Percentiles rank a stretch among this genome's conserved stretches.
phyloP scores from a whole-genome alignment of 2,113 vertebrate species.

The Sander lucioperca region DNA sequence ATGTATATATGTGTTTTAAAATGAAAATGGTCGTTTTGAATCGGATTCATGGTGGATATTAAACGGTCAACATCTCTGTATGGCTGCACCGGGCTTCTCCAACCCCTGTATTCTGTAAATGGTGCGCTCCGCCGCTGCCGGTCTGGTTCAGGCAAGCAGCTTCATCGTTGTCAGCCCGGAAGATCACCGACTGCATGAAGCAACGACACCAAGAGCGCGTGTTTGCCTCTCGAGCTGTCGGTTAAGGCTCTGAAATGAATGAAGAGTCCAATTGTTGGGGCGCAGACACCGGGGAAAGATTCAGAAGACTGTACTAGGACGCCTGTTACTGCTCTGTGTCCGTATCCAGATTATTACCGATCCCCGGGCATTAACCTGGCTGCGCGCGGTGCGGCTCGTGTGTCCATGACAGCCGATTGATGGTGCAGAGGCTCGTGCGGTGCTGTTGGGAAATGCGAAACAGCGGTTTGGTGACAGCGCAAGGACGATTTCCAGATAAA shows the following conservation, averaged over 20 bases:
- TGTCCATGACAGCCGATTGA: constrained; percentile 55
- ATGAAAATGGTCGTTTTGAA: rapidly evolving
- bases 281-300: not conserved
- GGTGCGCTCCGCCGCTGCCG: constrained; percentile 78
- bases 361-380: constrained; percentile 43
- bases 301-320: constrained; percentile 11
- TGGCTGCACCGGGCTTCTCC: not conserved
- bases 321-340: constrained; percentile 5
- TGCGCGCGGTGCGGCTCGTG: constrained; percentile 30
- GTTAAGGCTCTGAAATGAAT: constrained; percentile 47
- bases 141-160: constrained; percentile 69
- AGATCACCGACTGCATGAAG: constrained; percentile 32
- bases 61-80: not conserved
- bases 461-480: constrained; percentile 7
- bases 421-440: constrained; percentile 59
- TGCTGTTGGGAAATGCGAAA: constrained; percentile 27
- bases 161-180: constrained; percentile 62
- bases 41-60: not conserved
- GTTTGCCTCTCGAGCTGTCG: not conserved
- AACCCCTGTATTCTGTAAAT: constrained; percentile 53
- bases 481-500: constrained; percentile 7
- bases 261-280: not conserved
- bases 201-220: not conserved
- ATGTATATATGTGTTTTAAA: rapidly evolving
- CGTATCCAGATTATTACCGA: constrained; percentile 24